Base-by-base conservation (phyloP, 2,888 invertebrate species). In the Oligia fasciuncula region DNA sequence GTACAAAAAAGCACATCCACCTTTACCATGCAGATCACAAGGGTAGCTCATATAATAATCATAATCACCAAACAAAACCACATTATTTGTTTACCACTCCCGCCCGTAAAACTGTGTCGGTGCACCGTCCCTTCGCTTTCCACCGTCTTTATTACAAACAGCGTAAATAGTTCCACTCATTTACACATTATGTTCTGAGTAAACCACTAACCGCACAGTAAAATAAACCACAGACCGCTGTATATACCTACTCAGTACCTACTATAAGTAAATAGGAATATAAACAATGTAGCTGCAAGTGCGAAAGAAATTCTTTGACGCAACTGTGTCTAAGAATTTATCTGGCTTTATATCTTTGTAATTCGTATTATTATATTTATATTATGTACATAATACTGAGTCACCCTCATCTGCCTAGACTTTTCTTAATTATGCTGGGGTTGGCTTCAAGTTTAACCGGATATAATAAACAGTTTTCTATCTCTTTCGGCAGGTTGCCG, bases 131-230 rank as follows among this genome's bases (percentile, higher is more conserved):
- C 60, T 63, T 75, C 29, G 51, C 60, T 69, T 85, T 43, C 72
- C 51, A 14, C 63, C 40, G 29, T 40, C 65, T 81, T 85, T 83
- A 85, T 76, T 76, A 81, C 86, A 63, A 68, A 62, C 81, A 66
- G 9, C 65, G 76, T 67, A 62, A 68, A 51, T 72, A 57, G 76
- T 81, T 85, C 69, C 72, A 65, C 69, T 76, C 65, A 81, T 76
- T 83, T 81, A 81, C 68, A 66, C 76, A 62, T 76, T 76, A 76
- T 69, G 49, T 73, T 76, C 69, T 29, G 40, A 76, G 75, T 73
- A 69, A 68, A 43, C 69, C 65, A 73, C 75, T 83, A 80, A 80
- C 82, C 65, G 19, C 60, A 13, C 51, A 29, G 40, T 71, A 63
- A 62, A 74, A 57, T 62, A 35, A 23, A 62, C 80, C 68, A 63